Conservation (phyloP, 2,888 invertebrate species). For the Anorthoa munda region DNA sequence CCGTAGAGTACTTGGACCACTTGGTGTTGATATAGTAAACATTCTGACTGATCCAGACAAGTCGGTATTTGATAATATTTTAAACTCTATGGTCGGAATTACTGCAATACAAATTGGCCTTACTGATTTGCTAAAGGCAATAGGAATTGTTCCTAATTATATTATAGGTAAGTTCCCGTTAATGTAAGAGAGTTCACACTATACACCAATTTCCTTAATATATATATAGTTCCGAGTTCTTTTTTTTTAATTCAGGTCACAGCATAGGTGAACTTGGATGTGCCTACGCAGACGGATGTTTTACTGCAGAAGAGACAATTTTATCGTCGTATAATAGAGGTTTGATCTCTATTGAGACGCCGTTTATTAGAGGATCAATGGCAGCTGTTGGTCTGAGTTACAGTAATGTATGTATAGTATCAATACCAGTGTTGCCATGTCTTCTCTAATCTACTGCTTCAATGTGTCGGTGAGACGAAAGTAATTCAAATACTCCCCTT, state of each 20-base stretch:
- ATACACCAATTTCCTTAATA: no score
- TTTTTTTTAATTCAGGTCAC: neutral
- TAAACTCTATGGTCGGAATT: slow-evolving; percentile 29
- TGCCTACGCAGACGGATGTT: slow-evolving; percentile 9
- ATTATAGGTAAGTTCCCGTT: slow-evolving; percentile 24
- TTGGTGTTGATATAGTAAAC: slow-evolving; percentile 92
- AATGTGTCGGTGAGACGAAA: no score
- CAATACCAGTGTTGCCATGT: neutral
- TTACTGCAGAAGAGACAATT: slow-evolving; percentile 16
- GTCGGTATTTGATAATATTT: slow-evolving; percentile 84
- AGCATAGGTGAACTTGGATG: slow-evolving; percentile 18
- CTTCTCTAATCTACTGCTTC: no score
- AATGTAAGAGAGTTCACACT: neutral
- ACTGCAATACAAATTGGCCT: slow-evolving; percentile 35
- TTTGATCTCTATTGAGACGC: slow-evolving; percentile 3
- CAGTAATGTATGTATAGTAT: neutral
- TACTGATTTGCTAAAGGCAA: slow-evolving; percentile 22
- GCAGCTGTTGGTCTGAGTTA: slow-evolving; percentile 19
- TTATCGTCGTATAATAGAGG: slow-evolving; percentile 18
- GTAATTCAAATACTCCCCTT: no score
- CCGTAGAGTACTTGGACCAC: slow-evolving; percentile 89
- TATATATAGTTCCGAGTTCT: no score
- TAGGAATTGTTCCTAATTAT: slow-evolving; percentile 32
- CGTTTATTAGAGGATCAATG: slow-evolving; percentile 18
- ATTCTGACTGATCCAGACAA: slow-evolving; percentile 92